A percentile compares a stretch with the other conserved stretches of the same genome.
phyloP scores from a whole-genome alignment of 2,113 vertebrate species.

The Oryzias curvinotus region DNA sequence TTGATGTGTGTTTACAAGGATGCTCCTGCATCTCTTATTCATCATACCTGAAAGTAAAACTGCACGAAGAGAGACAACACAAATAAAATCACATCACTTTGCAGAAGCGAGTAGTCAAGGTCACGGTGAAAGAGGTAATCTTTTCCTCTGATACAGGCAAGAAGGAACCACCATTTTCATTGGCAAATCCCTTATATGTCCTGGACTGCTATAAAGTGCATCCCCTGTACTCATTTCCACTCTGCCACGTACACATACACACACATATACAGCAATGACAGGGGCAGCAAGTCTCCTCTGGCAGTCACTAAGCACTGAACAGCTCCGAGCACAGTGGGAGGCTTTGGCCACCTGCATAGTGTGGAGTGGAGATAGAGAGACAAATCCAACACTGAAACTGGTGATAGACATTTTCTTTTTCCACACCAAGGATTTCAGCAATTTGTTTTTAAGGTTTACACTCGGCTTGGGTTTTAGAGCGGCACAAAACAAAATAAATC shows the following conservation, averaged over 20 bases:
- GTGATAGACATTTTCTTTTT: constrained; percentile 48
- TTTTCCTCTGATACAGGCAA: constrained; percentile 38
- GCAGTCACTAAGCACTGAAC: constrained; percentile 57
- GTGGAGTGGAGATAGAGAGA: constrained; percentile 48
- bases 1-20: constrained; percentile 5
- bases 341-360: constrained; percentile 61
- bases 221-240: constrained; percentile 32
- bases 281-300: constrained; percentile 54
- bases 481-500: constrained; percentile 47
- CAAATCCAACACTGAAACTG: constrained; percentile 46
- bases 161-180: constrained; percentile 24
- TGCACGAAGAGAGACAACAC: constrained; percentile 15
- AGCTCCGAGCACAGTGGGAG: constrained; percentile 59
- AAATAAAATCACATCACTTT: constrained; percentile 32
- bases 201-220: constrained; percentile 35
- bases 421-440: constrained; percentile 37
- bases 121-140: constrained; percentile 28
- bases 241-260: constrained; percentile 16
- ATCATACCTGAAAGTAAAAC: constrained; percentile 14
- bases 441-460: constrained; percentile 49
- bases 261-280: constrained; percentile 24
- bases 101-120: constrained; percentile 6
- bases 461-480: constrained; percentile 22
- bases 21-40: background rate
- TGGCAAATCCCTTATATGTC: constrained; percentile 44